Percentiles rank a stretch among this genome's conserved stretches.
phyloP scores from a whole-genome alignment of 2,888 invertebrate genomes.

The Drosophila subquinaria region DNA sequence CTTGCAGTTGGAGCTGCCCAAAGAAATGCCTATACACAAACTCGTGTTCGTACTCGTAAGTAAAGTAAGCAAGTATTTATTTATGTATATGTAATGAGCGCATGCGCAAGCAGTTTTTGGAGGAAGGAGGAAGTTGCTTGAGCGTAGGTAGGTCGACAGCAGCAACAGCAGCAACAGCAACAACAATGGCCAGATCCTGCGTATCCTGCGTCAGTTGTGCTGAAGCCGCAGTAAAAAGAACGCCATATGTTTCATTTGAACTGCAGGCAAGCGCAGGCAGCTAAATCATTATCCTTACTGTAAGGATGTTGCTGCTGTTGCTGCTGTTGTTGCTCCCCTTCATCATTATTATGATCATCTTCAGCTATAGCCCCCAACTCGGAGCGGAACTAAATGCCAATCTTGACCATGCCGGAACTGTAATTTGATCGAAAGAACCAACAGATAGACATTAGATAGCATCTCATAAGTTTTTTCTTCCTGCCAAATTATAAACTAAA shows the following conservation, averaged over 20 bases:
- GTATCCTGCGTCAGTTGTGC: slow-evolving; percentile 80
- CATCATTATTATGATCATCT: slow-evolving; percentile 18
- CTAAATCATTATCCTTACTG: slow-evolving; percentile 67
- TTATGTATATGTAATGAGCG: slow-evolving; percentile 36
- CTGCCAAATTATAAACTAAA: slow-evolving; percentile 69
- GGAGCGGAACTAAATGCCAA: slow-evolving; percentile 75
- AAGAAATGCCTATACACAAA: background rate
- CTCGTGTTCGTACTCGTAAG: background rate
- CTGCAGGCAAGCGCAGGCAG: slow-evolving; percentile 23
- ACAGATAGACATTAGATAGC: slow-evolving; percentile 71
- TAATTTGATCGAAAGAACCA: slow-evolving; percentile 79
- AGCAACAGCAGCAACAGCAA: slow-evolving; percentile 8
- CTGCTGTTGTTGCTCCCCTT: slow-evolving; percentile 24
- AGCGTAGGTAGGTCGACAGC: slow-evolving; percentile 59
- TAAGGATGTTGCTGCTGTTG: slow-evolving; percentile 39
- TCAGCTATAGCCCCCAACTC: slow-evolving; percentile 12
- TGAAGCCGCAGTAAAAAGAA: slow-evolving; percentile 63
- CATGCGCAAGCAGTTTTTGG: slow-evolving; percentile 37
- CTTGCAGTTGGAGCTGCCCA: slow-evolving; percentile 50
- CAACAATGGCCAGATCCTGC: slow-evolving; percentile 58
- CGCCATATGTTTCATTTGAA: slow-evolving; percentile 70
- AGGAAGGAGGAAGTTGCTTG: slow-evolving; percentile 41
- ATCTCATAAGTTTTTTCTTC: slow-evolving; percentile 69
- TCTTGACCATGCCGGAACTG: slow-evolving; percentile 82
- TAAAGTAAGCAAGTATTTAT: background rate